These are phyloP conservation scores for Chrysolina oricalcia DNA, from an alignment of 2,888 invertebrate genomes.

Conservation along the genomic window DNA sequence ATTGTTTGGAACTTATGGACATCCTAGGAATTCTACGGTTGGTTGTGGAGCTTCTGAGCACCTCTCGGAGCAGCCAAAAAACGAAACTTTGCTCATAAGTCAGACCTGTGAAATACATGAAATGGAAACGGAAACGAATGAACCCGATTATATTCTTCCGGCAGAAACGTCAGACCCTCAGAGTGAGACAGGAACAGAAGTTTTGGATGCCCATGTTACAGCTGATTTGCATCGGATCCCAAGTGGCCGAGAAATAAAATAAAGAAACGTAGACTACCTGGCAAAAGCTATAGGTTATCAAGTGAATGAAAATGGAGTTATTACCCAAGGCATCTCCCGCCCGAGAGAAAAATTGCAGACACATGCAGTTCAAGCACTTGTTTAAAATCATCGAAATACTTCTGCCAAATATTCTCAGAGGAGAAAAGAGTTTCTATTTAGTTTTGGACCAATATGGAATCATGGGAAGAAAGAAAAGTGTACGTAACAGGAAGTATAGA, in stretches of 20 bases:
- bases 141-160: neutral
- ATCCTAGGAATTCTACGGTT: neutral
- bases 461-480: neutral
- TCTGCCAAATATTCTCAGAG: too few relatives aligned
- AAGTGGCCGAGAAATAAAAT: too few relatives aligned
- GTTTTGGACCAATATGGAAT: constrained; percentile 3
- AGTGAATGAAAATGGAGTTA: too few relatives aligned
- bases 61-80: too few relatives aligned
- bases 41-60: neutral
- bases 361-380: neutral
- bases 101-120: too few relatives aligned
- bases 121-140: neutral
- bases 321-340: neutral
- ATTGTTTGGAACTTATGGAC: neutral
- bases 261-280: too few relatives aligned
- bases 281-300: too few relatives aligned
- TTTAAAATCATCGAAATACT: neutral
- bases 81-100: too few relatives aligned
- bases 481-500: neutral
- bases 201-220: too few relatives aligned
- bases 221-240: too few relatives aligned
- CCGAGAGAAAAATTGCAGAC: neutral
- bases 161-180: neutral
- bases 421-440: neutral
- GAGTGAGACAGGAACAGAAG: neutral